phyloP scores from a whole-genome alignment of 30 jellyfish, hydroid and myxozoan species.

The Turritopsis rubra region DNA sequence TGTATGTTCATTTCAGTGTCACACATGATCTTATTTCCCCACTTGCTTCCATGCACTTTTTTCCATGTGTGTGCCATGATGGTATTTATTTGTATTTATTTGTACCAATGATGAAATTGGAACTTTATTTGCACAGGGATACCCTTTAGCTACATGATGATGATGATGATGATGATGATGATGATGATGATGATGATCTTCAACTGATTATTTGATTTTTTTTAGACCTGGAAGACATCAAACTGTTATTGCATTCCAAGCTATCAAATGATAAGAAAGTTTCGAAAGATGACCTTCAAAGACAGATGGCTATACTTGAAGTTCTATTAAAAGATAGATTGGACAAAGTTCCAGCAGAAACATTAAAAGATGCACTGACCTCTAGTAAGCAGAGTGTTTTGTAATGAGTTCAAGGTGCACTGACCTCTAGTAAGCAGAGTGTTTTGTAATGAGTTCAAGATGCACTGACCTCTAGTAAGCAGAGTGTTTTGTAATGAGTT shows the following conservation, averaged over 20 bases:
- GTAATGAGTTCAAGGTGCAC: constrained; percentile 34
- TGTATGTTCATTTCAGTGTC: too few species aligned
- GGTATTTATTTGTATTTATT: too few species aligned
- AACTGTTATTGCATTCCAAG: constrained; percentile 36
- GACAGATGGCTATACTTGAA: constrained; percentile 39
- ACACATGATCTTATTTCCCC: too few species aligned
- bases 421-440: neutral
- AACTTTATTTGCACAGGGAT: too few species aligned
- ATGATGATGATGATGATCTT: too few species aligned
- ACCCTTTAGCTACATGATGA: too few species aligned
- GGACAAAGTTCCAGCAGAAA: constrained; percentile 34
- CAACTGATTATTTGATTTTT: neutral
- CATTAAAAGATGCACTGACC: constrained; percentile 19
- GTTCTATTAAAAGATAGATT: constrained; percentile 41
- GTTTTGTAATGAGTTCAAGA: constrained; percentile 29
- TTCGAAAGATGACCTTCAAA: constrained; percentile 19
- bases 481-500: constrained; percentile 10
- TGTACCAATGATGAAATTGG: too few species aligned
- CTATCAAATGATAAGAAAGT: constrained; percentile 30
- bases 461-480: neutral
- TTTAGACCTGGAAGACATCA: constrained; percentile 51
- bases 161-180: too few species aligned
- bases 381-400: neutral
- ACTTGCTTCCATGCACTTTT: too few species aligned
- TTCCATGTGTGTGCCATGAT: too few species aligned